Base-by-base conservation (phyloP, 2,113 vertebrate genomes). In the Xenopus laevis region DNA sequence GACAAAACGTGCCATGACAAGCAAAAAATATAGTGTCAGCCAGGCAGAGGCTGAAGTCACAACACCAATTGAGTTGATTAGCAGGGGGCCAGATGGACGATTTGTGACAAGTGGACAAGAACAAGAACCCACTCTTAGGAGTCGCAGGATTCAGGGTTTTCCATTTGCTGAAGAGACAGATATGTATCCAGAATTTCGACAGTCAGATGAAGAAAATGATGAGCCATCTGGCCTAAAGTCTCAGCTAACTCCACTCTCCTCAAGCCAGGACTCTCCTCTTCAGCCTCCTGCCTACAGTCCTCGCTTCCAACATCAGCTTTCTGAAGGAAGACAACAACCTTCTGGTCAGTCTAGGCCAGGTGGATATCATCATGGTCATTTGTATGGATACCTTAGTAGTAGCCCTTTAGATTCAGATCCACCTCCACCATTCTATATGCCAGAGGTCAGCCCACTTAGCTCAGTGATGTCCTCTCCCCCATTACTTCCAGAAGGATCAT, bases 281-380 rank as follows among this genome's bases (percentile, higher is more conserved):
- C 97, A 96, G 87, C 96, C 97, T 91, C 96, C 96, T 87, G 96
- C 92, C 90, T 98, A 98, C 88, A 99, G 96, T 84, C 96, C 96
- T 86, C 93, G 94, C 80, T 95, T 98, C 82, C 96, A 97, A 86
- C 84, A 82, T 40, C 94, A 93, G 71, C 86, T 92, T 13, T 87
- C 95, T 82, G 95, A 98, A 92, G 95, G 94, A 85, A 90, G 89
- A 81, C 93, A 95, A 76, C 96, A 97, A 86, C 92, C 97, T 82
- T 95, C 96, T 0, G 96, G 96, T 84, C 96, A 98, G 86, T 92
- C 93, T 72, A 90, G 94, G 21, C 93, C 93, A 45, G 94, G 93
- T 0, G 89, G 92, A 87, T 97, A 98, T 86, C 95, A 95, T 83
- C 96, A 96, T 3, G 85, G 91, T 88, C 95, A 94, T 68, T 97